A percentile compares a stretch with the other conserved stretches of the same genome.
These are phyloP conservation scores for Hoplodrina ambigua DNA, from an alignment of 2,888 invertebrate species.

Conservation along the genomic window DNA sequence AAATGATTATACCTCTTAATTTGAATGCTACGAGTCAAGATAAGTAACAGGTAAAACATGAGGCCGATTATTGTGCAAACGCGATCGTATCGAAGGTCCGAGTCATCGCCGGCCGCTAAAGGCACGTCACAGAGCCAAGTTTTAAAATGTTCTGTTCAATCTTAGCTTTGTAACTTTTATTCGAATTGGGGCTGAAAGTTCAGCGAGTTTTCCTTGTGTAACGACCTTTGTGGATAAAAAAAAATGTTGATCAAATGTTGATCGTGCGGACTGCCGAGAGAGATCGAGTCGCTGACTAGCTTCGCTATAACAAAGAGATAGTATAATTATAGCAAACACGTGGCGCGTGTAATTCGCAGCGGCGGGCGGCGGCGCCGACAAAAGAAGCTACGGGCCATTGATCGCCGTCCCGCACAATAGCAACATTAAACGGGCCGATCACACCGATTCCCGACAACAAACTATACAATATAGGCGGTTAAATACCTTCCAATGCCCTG, in stretches of 20 bases:
- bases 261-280: no score
- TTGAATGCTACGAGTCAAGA: conserved; percentile 12
- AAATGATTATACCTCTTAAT: conserved; percentile 35
- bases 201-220: background rate
- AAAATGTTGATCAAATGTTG: background rate
- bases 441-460: conserved; percentile 41
- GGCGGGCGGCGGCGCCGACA: conserved; percentile 41
- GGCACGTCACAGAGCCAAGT: background rate
- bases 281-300: background rate
- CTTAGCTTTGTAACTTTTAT: background rate
- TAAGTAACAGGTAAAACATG: conserved; percentile 27
- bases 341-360: conserved; percentile 40
- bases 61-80: background rate
- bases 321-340: background rate
- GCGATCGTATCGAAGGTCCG: background rate
- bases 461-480: conserved; percentile 29
- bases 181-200: conserved; percentile 4
- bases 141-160: background rate
- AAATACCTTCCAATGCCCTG: conserved; percentile 27
- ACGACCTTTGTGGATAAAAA: background rate
- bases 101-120: background rate
- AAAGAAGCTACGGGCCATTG: conserved; percentile 57
- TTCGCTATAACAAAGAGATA: background rate
- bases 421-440: conserved; percentile 54
- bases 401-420: conserved; percentile 57